A percentile compares a stretch with the other conserved stretches of the same genome.
phyloP scores from a whole-genome alignment of 2,797 vertebrate genomes.

The Serranus cabrilla region DNA sequence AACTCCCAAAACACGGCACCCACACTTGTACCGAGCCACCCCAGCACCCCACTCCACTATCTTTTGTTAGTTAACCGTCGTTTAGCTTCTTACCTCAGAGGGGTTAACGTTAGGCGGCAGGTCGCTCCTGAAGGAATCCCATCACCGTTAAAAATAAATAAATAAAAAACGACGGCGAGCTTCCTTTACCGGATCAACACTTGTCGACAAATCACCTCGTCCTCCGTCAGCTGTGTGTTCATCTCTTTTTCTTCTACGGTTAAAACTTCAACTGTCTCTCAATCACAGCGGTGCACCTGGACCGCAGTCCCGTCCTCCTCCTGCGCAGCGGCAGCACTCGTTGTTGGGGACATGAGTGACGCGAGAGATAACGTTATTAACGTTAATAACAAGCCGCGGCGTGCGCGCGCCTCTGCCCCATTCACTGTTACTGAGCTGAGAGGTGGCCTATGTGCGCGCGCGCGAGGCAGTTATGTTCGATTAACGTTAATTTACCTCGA shows the following conservation, averaged over 20 bases:
- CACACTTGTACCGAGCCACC: background rate
- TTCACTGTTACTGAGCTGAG: constrained; percentile 26
- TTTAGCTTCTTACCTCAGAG: constrained; percentile 68
- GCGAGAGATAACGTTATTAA: constrained; percentile 82
- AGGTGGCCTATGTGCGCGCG: constrained; percentile 44
- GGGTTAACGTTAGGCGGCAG: constrained; percentile 49
- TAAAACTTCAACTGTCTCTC: constrained; percentile 53
- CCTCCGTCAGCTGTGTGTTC: background rate
- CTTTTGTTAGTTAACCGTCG: constrained; percentile 45
- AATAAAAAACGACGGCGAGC: constrained; percentile 28
- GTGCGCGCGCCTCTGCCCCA: constrained; percentile 57
- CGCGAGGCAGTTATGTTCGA: background rate
- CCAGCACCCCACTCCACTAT: constrained; percentile 3
- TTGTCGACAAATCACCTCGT: constrained; percentile 27
- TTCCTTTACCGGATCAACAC: constrained; percentile 32
- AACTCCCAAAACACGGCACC: constrained; percentile 34
- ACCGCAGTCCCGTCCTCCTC: constrained; percentile 59
- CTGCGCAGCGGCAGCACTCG: constrained; percentile 43
- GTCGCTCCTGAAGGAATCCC: constrained; percentile 68
- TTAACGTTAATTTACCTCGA: background rate
- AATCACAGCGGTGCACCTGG: constrained; percentile 78
- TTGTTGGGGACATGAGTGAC: constrained; percentile 71
- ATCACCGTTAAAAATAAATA: constrained; percentile 31
- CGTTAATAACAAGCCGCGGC: constrained; percentile 68
- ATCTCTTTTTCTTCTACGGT: background rate